phyloP scores from a whole-genome alignment of 2,113 vertebrate genomes.

The Taxidea taxus region DNA sequence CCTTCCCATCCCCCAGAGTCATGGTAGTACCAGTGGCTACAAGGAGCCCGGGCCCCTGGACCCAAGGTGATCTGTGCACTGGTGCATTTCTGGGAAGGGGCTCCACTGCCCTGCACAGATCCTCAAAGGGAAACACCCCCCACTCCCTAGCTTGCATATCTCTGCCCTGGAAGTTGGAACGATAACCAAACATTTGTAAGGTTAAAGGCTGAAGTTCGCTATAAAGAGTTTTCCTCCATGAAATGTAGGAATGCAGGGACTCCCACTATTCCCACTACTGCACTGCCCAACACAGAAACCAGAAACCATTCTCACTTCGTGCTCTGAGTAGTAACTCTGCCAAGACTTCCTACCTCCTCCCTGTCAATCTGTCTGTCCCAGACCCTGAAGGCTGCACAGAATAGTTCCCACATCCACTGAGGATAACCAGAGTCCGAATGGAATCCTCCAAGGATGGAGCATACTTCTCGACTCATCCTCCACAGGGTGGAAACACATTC shows the following conservation, averaged over 20 bases:
- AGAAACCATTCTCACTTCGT: background rate
- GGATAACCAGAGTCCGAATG: background rate
- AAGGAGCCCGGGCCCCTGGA: background rate
- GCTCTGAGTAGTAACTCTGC: background rate
- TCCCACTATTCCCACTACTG: too few relatives aligned
- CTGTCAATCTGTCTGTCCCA: background rate
- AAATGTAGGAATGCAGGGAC: background rate
- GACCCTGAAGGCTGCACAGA: background rate
- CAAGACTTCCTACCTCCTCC: fast-evolving
- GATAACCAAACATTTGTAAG: background rate
- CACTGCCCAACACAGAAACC: background rate
- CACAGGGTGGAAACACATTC: background rate
- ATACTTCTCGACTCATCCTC: background rate
- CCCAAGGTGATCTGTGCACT: background rate
- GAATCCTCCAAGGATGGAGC: background rate
- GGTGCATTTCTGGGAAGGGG: background rate
- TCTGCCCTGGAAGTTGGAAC: background rate
- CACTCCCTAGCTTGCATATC: background rate
- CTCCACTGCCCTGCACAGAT: background rate
- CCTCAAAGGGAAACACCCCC: background rate
- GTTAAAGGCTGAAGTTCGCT: background rate
- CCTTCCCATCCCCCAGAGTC: background rate
- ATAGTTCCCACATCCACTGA: too few relatives aligned
- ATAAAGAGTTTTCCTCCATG: too few relatives aligned
- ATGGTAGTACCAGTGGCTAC: background rate